Base-by-base conservation (phyloP, 1,140 invertebrate genomes). In the Microplitis mediator region DNA sequence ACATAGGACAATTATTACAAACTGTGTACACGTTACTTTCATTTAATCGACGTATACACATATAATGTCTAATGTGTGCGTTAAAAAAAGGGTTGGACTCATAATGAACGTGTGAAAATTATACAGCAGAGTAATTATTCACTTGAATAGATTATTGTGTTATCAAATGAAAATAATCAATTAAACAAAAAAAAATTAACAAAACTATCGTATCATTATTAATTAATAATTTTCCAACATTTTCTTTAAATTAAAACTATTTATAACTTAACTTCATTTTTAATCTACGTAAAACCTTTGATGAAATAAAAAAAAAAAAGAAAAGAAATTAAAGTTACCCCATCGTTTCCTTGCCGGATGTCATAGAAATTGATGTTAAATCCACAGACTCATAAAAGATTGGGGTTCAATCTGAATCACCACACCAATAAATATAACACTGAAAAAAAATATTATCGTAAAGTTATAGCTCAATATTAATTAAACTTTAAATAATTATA, bases 301-400 rank as follows among this genome's bases (percentile, higher is more conserved):
- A 31, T 31, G 34, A 9, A 36, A 69, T 60, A 31, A 69, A 60
- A 13, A 39, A 45, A 13, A 16, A 61, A n/a, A 61, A 13, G 35
- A 69, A 23, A 36, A 69, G 60, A 60, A 9, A 56, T n/a, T 35
- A 23, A 66, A 54, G 82, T 84, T 82, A 85, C 84, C 84, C 84
- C 84, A 86, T 85, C 77, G 82, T 85, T 77, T 85, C 84, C 74
- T 84, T 85, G 79, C 84, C 84, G 78, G 84, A 81, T 84, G 84
- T 84, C 84, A 84, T 86, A 82, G 79, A 84, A 83, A 70, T 76
- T 66, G 73, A 75, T 72, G 74, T 74, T 80, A 82, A 72, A 81
- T 74, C 74, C 77, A 60, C 65, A 73, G 62, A 78, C 72, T 75
- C 81, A 82, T 83, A 78, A 75, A 82, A 81, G 62, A 72, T 77